Base-by-base conservation (phyloP, 2,113 vertebrate species). In the Danionella cerebrum region DNA sequence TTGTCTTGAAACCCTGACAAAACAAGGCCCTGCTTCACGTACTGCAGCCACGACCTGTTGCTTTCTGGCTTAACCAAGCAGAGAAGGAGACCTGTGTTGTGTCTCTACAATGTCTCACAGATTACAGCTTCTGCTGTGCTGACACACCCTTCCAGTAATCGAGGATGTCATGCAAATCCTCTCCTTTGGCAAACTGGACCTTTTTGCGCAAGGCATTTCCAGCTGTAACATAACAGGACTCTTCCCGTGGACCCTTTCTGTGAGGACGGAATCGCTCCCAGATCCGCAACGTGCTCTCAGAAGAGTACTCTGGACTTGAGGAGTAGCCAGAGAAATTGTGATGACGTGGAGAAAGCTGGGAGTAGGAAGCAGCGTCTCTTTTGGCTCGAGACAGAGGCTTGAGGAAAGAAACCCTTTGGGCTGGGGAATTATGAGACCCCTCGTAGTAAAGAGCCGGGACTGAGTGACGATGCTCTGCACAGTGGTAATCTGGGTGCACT, bases 81-180 rank as follows among this genome's bases (percentile, higher is more conserved):
- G 71, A 75, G 51, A 69, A 65, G 67, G 75, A 78, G 72, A 36
- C 52, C 58, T 35, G 38, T 75, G 74, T 69, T 71, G 11, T 67
- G 67, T 72, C 74, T 62, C 48, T 67, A 16, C 14, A 58, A 60
- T 73, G 57, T 68, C 70, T 38, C 67, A 71, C 6, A 51, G 69
- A 74, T 98, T 89, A 98, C 89, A 98, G 89, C 88, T 98, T 99
- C 81, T 99, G 96, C 89, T 99, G 96, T 72, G 96, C 96, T 25
- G 96, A 99, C 72, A 98, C 96, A 73, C 96, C 96, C 82, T 99
- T 99, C 96, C 96, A 99, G 78, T 97, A 99, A 89, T 99, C 96
- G 72, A 99, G 91, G 83, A 99, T 99, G 86, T 99, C 96, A 76
- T 99, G 96, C 81, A 99, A 91, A 87, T 99, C 96, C 88, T 99